These are phyloP conservation scores for Noctua fimbriata DNA, from an alignment of 2,888 invertebrate genomes.

Conservation along the genomic window DNA sequence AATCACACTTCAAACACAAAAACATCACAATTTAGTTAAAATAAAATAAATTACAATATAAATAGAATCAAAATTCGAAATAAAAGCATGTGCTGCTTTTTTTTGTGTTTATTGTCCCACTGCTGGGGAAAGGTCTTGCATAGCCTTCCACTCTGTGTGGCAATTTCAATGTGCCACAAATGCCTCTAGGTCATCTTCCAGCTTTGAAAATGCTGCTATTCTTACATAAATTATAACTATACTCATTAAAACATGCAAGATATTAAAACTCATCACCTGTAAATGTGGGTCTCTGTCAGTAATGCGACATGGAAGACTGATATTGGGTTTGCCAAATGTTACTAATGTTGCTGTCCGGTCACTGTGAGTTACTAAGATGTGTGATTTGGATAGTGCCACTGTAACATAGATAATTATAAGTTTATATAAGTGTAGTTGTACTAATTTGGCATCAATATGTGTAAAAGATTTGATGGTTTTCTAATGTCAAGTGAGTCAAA, in stretches of 20 bases:
- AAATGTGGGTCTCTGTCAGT: slow-evolving; percentile 92
- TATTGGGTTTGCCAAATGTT: slow-evolving; percentile 90
- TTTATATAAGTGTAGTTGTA: too few species aligned
- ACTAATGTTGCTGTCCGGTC: slow-evolving; percentile 93
- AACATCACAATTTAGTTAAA: too few species aligned
- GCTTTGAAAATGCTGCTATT: neutral
- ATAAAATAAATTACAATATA: too few species aligned
- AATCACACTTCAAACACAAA: too few species aligned
- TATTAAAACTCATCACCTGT: slow-evolving; percentile 77
- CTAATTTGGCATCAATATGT: neutral
- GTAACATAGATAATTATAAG: slow-evolving; percentile 71
- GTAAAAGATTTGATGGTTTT: neutral
- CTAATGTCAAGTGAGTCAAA: neutral
- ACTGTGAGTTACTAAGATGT: slow-evolving; percentile 92
- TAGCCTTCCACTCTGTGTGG: neutral
- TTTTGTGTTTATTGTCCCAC: too few species aligned
- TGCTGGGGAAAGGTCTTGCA: neutral
- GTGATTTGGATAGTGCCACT: slow-evolving; percentile 92
- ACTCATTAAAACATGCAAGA: neutral
- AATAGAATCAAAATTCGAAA: too few species aligned
- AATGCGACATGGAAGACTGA: slow-evolving; percentile 89
- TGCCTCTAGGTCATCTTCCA: neutral
- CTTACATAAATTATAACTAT: neutral
- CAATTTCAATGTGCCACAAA: neutral
- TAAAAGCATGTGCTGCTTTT: neutral